phyloP scores from a whole-genome alignment of 2,797 vertebrate genomes.

The Macropodus opercularis region DNA sequence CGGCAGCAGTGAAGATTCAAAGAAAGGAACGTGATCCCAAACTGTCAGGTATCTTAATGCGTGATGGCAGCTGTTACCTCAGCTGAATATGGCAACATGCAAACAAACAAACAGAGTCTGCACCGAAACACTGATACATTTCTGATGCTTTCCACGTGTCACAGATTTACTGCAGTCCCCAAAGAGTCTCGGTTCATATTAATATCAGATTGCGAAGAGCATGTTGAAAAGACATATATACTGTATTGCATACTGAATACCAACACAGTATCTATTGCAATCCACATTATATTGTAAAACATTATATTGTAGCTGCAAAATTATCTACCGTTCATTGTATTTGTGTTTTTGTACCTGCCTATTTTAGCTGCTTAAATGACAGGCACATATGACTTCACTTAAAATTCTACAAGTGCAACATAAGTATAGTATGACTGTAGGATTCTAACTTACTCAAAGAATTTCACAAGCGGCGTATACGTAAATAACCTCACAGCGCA shows the following conservation, averaged over 20 bases:
- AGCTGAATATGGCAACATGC: slow-evolving; percentile 23
- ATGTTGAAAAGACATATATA: neutral
- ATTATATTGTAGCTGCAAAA: neutral
- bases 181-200: slow-evolving; percentile 16
- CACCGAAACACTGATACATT: slow-evolving; percentile 44
- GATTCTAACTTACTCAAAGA: neutral
- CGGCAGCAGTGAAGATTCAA: slow-evolving; percentile 52
- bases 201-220: slow-evolving; percentile 21
- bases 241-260: neutral
- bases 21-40: slow-evolving; percentile 48
- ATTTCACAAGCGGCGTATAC: neutral
- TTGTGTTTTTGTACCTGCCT: too few species aligned
- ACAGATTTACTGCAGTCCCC: slow-evolving; percentile 29
- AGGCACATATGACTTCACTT: too few species aligned
- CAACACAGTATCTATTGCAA: slow-evolving; percentile 1
- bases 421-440: too few species aligned
- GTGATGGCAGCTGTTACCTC: slow-evolving; percentile 36
- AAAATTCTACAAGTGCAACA: too few species aligned
- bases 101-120: slow-evolving; percentile 15
- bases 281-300: neutral
- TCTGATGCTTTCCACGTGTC: slow-evolving; percentile 37
- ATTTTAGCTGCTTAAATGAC: too few species aligned
- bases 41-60: slow-evolving; percentile 44
- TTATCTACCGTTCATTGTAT: neutral
- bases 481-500: neutral